Evolutionary conservation across 2,888 invertebrate genomes (phyloP).

Genomic region (Empis livida): DNA sequence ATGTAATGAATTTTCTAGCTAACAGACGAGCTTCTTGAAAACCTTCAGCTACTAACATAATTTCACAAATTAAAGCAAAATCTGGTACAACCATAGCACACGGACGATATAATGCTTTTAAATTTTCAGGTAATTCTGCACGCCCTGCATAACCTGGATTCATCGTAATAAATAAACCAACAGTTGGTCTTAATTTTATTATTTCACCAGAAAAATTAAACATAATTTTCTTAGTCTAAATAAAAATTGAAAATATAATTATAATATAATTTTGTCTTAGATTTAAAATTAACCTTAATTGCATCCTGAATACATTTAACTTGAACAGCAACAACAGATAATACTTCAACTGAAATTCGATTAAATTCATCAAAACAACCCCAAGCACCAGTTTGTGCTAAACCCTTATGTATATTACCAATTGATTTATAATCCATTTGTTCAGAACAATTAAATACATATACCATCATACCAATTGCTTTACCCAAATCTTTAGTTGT

Average conservation of each 20-base stretch:
- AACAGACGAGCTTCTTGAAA: conserved; percentile 82
- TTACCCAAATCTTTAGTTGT: conserved; percentile 92
- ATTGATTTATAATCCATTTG: conserved; percentile 96
- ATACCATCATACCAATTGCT: conserved; percentile 90
- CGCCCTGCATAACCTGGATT: conserved; percentile 92
- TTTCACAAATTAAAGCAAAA: conserved; percentile 90
- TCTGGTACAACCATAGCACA: conserved; percentile 96
- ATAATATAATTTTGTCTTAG: too few species aligned
- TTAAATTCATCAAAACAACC: conserved; percentile 97
- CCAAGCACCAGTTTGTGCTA: conserved; percentile 64
- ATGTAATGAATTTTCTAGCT: conserved; percentile 86
- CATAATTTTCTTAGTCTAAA: conserved; percentile 53
- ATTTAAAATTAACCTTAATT: too few species aligned
- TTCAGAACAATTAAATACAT: conserved; percentile 94
- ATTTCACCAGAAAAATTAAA: conserved; percentile 80
- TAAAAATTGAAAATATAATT: too few species aligned
- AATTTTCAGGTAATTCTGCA: conserved; percentile 77
- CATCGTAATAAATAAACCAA: conserved; percentile 93
- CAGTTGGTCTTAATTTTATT: conserved; percentile 58
- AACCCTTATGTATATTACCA: conserved; percentile 85
- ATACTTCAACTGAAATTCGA: conserved; percentile 84
- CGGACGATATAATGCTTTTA: conserved; percentile 62
- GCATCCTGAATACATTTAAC: conserved; percentile 78
- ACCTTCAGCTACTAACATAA: conserved; percentile 93
- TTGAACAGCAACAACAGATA: conserved; percentile 92